These are phyloP conservation scores for Biston betularia DNA, from an alignment of 2,888 invertebrate genomes.

Conservation along the genomic window DNA sequence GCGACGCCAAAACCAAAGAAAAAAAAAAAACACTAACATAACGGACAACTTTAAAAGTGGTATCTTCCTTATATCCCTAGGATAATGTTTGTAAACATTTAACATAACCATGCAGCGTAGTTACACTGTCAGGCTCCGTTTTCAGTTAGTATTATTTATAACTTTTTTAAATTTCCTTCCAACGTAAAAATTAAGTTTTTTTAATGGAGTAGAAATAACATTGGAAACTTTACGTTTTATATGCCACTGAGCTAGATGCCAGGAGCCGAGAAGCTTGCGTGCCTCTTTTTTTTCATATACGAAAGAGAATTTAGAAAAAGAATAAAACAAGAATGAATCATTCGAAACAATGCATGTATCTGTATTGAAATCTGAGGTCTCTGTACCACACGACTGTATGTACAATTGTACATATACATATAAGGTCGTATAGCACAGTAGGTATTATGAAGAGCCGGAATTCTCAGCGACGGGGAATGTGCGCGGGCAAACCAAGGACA, in stretches of 20 bases:
- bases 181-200: too few species aligned
- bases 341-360: conserved; percentile 13
- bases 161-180: too few species aligned
- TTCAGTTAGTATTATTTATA: too few species aligned
- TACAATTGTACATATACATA: background rate
- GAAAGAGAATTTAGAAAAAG: background rate
- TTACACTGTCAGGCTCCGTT: too few species aligned
- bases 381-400: background rate
- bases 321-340: conserved; percentile 21
- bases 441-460: conserved; percentile 58
- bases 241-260: background rate
- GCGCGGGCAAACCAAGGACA: conserved; percentile 69
- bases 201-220: too few species aligned
- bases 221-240: too few species aligned
- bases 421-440: conserved; percentile 18
- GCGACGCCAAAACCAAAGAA: too few species aligned
- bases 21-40: too few species aligned
- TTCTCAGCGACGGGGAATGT: conserved; percentile 63
- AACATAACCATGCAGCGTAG: too few species aligned
- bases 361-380: conserved; percentile 26
- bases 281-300: background rate
- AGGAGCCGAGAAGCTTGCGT: background rate
- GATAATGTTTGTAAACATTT: too few species aligned
- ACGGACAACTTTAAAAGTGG: too few species aligned
- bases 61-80: too few species aligned